Base-by-base conservation (phyloP, 2,888 invertebrate genomes). In the Tinea semifulvella region DNA sequence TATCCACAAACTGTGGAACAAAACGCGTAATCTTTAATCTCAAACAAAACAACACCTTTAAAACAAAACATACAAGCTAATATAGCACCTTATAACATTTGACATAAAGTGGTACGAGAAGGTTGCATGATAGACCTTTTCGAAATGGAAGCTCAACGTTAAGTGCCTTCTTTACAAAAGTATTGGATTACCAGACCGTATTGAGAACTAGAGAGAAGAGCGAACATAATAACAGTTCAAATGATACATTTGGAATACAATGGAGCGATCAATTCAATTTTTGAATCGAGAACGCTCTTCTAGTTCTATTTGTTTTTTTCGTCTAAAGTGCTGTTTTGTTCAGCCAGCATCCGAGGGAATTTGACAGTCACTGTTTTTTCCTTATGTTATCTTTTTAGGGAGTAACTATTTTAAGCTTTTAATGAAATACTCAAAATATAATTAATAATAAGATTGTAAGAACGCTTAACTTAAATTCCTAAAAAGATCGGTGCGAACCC, bases 241-340 rank as follows among this genome's bases (percentile, higher is more conserved):
- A 80, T 80, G 80, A 80, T 80, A 80, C 80, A 79, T 80, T 80
- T 75, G 67, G 77, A 79, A 80, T 77, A 80, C 80, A 80, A 80
- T 80, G 77, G 80, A 68, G 67, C 79, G 80, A 80, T 80, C 80
- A 79, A 80, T 80, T 79, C 79, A 77, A 80, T 79, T 79, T 79
- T 77, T 77, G 80, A 80, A 79, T 79, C 76, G 79, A 79, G 77
- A 76, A 76, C 76, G 77, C 74, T 80, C 76, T 72, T 70, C 75
- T 76, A 73, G 70, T 71, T 71, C 65, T 68, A 62, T 42, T 66
- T 65, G 71, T 73, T 68, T 57, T 53, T 70, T 67, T 68, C 65
- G 60, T 68, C 75, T 76, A 79, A 77, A 80, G 80, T 80, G 80
- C 77, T 80, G 80, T 80, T 80, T 80, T 80, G 80, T 80, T 77